Evolutionary conservation across 2,888 invertebrate genomes (phyloP), one percentile per base, ranked within the genome.

Genomic region (Miltochrista miniata): DNA sequence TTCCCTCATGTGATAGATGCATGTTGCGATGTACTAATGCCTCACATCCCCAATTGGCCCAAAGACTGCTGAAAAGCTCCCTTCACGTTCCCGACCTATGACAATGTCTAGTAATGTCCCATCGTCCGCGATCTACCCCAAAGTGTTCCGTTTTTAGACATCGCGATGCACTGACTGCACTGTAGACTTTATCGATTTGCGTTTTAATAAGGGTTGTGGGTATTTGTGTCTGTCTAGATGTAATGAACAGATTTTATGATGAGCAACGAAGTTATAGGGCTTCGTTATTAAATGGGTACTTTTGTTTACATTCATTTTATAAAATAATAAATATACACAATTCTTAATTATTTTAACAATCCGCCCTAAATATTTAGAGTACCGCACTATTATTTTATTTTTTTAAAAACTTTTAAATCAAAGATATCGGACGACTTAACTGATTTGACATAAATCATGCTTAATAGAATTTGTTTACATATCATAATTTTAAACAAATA

Each of bases 11-110:
- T 24, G 18, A 24, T 24, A 24, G 18, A 24, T 24, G 5, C 2
- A 24, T 24, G 5, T 24, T 24, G 18, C 5, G 18, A 24, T 4
- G 18, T 5, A 24, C 18, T 4, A 24, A 4, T 24, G 2, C 18
- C 18, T 24, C 18, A 24, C 18, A 24, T 24, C 18, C 18, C 18
- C 5, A 4, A 24, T 5, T 24, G 2, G 18, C 18, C 18, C 5
- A 5, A 24, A 24, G 5, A 24, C n/a, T n/a, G n/a, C n/a, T n/a
- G n/a, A n/a, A 4, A 24, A 24, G 61, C 62, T 45, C 70, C 63
- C 64, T 74, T 70, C 59, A 54, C 61, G 55, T 51, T 62, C 65
- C 56, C 59, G 83, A 87, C 87, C 87, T 89, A 75, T 79, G 82
- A 64, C 67, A 87, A 87, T 64, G 80, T 79, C 78, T 81, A 78